Conservation (phyloP, 1,140 invertebrate species). For the Drosophila kepulauana region DNA sequence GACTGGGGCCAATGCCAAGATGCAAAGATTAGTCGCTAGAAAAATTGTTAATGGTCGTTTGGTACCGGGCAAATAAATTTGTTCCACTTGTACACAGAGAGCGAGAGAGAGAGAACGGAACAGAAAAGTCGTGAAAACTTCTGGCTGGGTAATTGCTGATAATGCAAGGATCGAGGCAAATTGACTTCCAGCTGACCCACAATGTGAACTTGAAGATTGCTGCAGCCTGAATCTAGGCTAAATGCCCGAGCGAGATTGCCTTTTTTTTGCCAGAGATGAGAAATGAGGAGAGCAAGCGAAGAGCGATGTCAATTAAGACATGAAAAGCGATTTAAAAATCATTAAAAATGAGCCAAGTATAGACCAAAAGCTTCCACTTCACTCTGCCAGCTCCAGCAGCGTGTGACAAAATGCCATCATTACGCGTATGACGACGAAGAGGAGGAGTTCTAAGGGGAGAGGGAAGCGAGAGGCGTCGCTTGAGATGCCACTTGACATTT, state of each 20-base stretch:
- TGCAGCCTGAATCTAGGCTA: conserved; percentile 60
- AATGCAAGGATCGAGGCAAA: conserved; percentile 66
- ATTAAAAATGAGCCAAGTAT: conserved; percentile 36
- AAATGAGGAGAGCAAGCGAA: neutral
- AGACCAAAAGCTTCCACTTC: conserved; percentile 2
- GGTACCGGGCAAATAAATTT: conserved; percentile 74
- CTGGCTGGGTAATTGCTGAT: conserved; percentile 72
- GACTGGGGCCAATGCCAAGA: conserved; percentile 39
- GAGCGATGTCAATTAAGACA: conserved; percentile 41
- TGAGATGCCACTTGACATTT: conserved; percentile 46
- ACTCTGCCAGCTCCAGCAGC: conserved; percentile 12
- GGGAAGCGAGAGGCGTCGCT: conserved; percentile 19
- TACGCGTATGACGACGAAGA: neutral
- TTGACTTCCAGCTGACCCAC: conserved; percentile 72
- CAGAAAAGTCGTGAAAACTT: conserved; percentile 72
- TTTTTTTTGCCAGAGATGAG: neutral
- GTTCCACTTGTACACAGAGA: conserved; percentile 54
- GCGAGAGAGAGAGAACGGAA: neutral
- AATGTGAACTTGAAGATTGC: conserved; percentile 68
- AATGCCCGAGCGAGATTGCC: conserved; percentile 57
- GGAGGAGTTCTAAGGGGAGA: neutral
- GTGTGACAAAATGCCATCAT: conserved; percentile 47
- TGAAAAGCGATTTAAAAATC: conserved; percentile 36
- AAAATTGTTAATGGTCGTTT: conserved; percentile 78
- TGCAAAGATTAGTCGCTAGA: conserved; percentile 72